Evolutionary conservation across 1,140 invertebrate species (phyloP).

Genomic region (Meloidogyne chitwoodi): DNA sequence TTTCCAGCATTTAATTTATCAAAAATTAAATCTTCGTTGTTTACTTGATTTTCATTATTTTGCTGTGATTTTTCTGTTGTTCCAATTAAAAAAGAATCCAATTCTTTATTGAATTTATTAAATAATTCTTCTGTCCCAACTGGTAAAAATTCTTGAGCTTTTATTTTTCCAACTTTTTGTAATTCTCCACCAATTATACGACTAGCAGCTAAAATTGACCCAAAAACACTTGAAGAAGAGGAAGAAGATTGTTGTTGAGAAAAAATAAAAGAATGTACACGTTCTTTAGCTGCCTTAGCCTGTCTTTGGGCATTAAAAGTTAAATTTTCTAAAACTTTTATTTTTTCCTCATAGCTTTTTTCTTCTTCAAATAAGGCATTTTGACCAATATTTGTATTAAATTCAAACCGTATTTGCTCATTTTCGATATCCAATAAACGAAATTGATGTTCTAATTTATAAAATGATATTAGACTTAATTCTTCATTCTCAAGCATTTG

Average conservation of each 20-base stretch:
- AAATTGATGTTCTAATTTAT: constrained; percentile 76
- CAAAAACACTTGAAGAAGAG: neutral
- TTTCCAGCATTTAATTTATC: neutral
- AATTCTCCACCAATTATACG: neutral
- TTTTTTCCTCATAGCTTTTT: neutral
- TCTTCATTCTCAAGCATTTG: constrained; percentile 67
- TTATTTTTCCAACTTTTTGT: neutral
- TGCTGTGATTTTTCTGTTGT: neutral
- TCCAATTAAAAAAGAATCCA: neutral
- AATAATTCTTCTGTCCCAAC: neutral
- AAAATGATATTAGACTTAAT: constrained; percentile 75
- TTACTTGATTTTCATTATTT: neutral
- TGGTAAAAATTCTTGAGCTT: neutral
- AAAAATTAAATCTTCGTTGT: too few relatives aligned
- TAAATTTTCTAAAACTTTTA: neutral
- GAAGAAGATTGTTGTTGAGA: neutral
- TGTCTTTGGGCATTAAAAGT: neutral
- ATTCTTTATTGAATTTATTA: neutral
- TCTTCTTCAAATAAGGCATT: neutral
- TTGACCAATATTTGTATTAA: neutral
- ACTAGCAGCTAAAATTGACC: neutral
- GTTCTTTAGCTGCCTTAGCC: neutral
- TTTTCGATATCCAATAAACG: constrained; percentile 68
- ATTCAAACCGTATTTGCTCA: constrained; percentile 25
- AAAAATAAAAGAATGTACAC: neutral